Percentiles rank a stretch among this genome's conserved stretches.
Conservation (phyloP, 1,140 invertebrate species). For the Bombus waltoni region DNA sequence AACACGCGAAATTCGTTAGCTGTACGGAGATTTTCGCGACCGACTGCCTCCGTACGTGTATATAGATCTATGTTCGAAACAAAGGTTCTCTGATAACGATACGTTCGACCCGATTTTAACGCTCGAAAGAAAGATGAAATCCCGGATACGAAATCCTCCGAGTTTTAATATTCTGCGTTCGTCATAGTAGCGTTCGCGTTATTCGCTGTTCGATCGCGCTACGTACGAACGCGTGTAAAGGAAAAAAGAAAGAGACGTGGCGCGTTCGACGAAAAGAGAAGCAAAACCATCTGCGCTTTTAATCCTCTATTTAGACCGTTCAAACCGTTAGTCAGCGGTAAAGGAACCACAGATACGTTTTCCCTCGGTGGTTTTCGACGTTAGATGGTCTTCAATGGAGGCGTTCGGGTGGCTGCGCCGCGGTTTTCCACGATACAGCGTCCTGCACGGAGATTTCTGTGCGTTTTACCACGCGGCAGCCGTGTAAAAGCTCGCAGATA, state of each 20-base stretch:
- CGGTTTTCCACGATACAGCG: constrained; percentile 27
- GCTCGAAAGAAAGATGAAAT: neutral
- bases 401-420: constrained; percentile 21
- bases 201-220: neutral
- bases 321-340: constrained; percentile 10
- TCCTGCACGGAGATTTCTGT: neutral
- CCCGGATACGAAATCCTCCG: neutral
- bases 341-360: constrained; percentile 35
- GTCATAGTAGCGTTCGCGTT: neutral
- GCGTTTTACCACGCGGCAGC: constrained; percentile 10
- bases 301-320: constrained; percentile 7
- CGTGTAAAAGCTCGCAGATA: constrained; percentile 6
- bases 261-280: neutral
- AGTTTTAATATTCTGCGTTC: neutral
- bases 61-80: neutral
- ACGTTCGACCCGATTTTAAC: neutral
- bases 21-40: too few species aligned
- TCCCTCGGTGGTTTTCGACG: constrained; percentile 18
- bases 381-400: constrained; percentile 33
- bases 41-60: too few species aligned
- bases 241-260: too few species aligned
- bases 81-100: neutral
- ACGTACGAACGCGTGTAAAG: neutral
- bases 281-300: neutral
- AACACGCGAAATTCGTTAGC: too few species aligned